Conservation (phyloP, 2,888 invertebrate genomes). For the Apeira syringaria region DNA sequence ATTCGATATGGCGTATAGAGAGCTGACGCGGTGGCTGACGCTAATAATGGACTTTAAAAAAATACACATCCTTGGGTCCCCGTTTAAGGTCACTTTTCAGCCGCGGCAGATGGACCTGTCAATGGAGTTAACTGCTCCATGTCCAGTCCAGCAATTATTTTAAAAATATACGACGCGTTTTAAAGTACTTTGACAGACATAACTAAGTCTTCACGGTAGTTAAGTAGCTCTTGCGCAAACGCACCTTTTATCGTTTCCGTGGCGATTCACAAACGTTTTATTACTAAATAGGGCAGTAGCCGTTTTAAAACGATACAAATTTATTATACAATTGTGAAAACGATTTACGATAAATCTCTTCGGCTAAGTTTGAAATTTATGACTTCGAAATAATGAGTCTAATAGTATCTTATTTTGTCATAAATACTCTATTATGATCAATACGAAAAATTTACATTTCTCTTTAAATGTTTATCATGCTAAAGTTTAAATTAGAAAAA, state of each 20-base stretch:
- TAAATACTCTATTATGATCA: too few species aligned
- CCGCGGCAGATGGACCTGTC: slow-evolving; percentile 22
- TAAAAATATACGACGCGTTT: slow-evolving; percentile 7
- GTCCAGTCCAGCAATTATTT: slow-evolving; percentile 19
- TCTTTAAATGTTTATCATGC: too few species aligned
- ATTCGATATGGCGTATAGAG: slow-evolving; percentile 53
- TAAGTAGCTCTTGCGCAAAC: slow-evolving; percentile 6
- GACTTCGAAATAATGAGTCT: slow-evolving; percentile 1
- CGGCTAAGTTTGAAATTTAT: slow-evolving; percentile 6
- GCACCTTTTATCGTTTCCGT: slow-evolving; percentile 12
- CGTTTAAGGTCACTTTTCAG: slow-evolving; percentile 2
- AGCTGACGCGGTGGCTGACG: slow-evolving; percentile 28
- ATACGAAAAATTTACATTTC: too few species aligned
- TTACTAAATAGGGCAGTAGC: slow-evolving; percentile 2
- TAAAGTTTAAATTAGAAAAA: too few species aligned
- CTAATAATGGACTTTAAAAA: slow-evolving; percentile 10
- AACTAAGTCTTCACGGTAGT: slow-evolving; percentile 9
- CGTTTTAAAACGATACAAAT: background rate
- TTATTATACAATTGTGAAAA: slow-evolving; percentile 4
- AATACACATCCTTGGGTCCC: background rate
- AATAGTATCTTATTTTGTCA: too few species aligned
- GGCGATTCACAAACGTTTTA: slow-evolving; percentile 2
- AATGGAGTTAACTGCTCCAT: too few species aligned
- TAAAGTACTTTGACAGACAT: slow-evolving; percentile 13
- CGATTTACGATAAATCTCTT: slow-evolving; percentile 12